Conservation (phyloP, 2,888 invertebrate genomes). For the Branchellion lobata region DNA sequence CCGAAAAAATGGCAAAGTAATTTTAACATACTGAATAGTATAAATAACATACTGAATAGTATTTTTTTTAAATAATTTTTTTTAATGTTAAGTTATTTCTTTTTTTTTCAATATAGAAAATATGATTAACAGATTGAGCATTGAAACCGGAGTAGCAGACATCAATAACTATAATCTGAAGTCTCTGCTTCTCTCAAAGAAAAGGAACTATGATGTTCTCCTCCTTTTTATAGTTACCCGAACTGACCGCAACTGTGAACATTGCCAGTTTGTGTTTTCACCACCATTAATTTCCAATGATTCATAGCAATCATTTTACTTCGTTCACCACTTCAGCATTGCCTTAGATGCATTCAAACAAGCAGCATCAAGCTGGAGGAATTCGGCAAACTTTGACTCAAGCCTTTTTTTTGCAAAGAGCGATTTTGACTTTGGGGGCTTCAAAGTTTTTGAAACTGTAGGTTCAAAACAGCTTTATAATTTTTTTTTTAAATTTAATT, state of each 20-base stretch:
- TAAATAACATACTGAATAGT: too few relatives aligned
- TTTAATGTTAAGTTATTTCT: neutral
- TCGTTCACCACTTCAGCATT: neutral
- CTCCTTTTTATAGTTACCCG: constrained; percentile 18
- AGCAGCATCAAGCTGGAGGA: constrained; percentile 22
- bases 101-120: neutral
- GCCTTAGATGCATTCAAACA: neutral
- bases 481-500: neutral
- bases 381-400: constrained; percentile 4
- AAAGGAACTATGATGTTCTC: neutral
- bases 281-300: too few relatives aligned
- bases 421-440: neutral
- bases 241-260: neutral
- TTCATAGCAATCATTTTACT: too few relatives aligned
- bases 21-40: too few relatives aligned
- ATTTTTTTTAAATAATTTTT: too few relatives aligned
- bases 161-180: neutral
- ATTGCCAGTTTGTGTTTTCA: constrained; percentile 15
- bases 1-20: neutral
- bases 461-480: neutral
- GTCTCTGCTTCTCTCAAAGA: neutral
- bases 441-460: constrained; percentile 20
- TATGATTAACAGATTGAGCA: neutral
- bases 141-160: neutral
- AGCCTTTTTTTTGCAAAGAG: constrained; percentile 19